Base-by-base conservation (phyloP, 2,113 vertebrate species). In the Cygnus atratus region DNA sequence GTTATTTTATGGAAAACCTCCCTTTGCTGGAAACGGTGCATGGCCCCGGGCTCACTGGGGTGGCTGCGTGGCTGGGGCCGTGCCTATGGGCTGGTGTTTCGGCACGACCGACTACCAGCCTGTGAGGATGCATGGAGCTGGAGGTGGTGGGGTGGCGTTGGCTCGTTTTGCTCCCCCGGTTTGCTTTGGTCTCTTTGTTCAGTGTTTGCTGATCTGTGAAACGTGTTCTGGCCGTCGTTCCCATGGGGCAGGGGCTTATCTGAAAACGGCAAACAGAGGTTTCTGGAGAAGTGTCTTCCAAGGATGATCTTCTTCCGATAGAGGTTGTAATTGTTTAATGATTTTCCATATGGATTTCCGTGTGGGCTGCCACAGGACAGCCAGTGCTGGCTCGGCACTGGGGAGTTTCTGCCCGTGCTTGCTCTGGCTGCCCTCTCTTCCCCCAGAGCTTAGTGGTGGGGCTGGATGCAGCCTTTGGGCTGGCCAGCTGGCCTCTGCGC, bases 321-420 rank as follows among this genome's bases (percentile, higher is more conserved):
- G 86, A 90, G 68, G 73, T 59, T 94, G 86, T 95, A 95, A 95
- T 93, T 92, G 92, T 93, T 94, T 93, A 93, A 96, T 90, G 95
- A 92, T 96, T 96, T 96, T 93, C 76, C 80, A 3, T 81, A 95
- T 84, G 68, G 94, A 86, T 94, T 90, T 90, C 83, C 0, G 1
- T 31, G 59, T 80, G 91, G 86, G 88, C 59, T 71, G 90, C 74
- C 66, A 35, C 9, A 11, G 94, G 86, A 90, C 44, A 44, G 90
- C 54, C 63, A 62, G 85, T 58, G 81, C 81, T 79, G 66, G 59
- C 68, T 89, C 6, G 17, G 89, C 90, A 93, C 88, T 85, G 89
- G 71, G 76, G 50, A 76, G 87, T 46, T 78, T 50, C 65, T 93
- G 85, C 67, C 88, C 0, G 0, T 79, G 58, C 62, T 91, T 75